These are phyloP conservation scores for Fistularia commersonii DNA, from an alignment of 2,797 vertebrate species.

Conservation along the genomic window DNA sequence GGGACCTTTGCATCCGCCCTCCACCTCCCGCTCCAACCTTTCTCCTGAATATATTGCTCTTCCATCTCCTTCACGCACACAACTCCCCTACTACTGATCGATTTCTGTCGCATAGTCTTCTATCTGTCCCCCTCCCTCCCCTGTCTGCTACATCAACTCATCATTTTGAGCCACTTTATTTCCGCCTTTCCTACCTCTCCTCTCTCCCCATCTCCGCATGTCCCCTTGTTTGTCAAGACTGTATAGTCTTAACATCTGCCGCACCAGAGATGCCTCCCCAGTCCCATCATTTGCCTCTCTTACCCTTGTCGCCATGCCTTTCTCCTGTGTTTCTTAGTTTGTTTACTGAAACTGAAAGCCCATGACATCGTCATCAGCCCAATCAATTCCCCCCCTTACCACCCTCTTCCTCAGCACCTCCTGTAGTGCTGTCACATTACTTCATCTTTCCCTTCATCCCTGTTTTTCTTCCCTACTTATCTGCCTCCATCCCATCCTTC, in stretches of 20 bases:
- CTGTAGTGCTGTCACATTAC: slow-evolving; percentile 19
- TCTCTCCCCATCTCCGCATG: slow-evolving; percentile 2
- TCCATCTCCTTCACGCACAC: slow-evolving; percentile 15
- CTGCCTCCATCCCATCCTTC: slow-evolving; percentile 6
- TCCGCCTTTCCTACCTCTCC: slow-evolving; percentile 8
- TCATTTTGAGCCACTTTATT: slow-evolving; percentile 20
- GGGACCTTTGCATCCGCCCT: slow-evolving; percentile 44
- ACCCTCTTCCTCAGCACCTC: background rate
- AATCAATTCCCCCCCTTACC: background rate
- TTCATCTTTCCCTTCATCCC: slow-evolving; percentile 21
- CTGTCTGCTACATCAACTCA: slow-evolving; percentile 1
- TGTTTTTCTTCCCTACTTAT: slow-evolving; percentile 6
- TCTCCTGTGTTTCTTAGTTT: slow-evolving; percentile 10
- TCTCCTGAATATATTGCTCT: slow-evolving; percentile 29
- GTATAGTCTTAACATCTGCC: slow-evolving; percentile 24
- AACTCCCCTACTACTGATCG: slow-evolving; percentile 31
- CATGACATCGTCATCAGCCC: background rate
- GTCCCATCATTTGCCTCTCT: slow-evolving; percentile 2
- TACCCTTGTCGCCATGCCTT: background rate
- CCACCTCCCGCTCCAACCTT: slow-evolving; percentile 18
- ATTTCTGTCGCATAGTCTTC: slow-evolving; percentile 47
- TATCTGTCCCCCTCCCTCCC: slow-evolving; percentile 2
- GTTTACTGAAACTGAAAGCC: slow-evolving; percentile 14
- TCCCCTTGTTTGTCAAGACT: slow-evolving; percentile 4
- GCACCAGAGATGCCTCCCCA: slow-evolving; percentile 39